A percentile compares a stretch with the other conserved stretches of the same genome.
Evolutionary conservation across 2,797 vertebrate genomes (phyloP).

Genomic region (Dendrocincla fuliginosa): DNA sequence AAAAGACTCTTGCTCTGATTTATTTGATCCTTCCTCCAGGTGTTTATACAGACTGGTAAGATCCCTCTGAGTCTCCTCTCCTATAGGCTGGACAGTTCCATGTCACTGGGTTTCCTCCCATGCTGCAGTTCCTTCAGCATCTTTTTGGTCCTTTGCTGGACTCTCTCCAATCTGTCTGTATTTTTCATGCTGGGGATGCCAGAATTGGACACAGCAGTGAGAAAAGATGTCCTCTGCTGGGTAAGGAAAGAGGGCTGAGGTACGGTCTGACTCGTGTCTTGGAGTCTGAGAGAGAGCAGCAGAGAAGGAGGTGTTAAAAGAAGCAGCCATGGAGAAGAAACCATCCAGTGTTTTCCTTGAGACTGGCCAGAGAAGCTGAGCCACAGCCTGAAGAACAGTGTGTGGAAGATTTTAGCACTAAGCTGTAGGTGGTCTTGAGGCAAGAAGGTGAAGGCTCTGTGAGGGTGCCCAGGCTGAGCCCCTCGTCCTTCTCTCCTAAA

Average conservation of each 20-base stretch:
- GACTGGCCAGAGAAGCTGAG: not conserved
- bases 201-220: not conserved
- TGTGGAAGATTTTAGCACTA: not conserved
- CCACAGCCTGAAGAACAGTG: not conserved
- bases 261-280: not conserved
- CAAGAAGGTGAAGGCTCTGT: fast-evolving
- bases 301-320: not conserved
- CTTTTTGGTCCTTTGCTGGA: not conserved
- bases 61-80: not conserved
- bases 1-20: not conserved
- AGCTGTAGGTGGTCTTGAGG: not conserved
- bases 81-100: not conserved
- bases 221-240: not conserved
- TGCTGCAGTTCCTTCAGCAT: not conserved
- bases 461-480: not conserved
- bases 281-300: not conserved
- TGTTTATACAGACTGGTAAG: not conserved
- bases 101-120: not conserved
- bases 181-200: not conserved
- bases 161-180: not conserved
- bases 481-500: not conserved
- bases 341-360: not conserved
- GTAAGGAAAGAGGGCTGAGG: not conserved
- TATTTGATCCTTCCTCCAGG: not conserved
- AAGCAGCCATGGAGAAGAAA: not conserved